Evolutionary conservation across 2,888 invertebrate species (phyloP).

Genomic region (Drosophila fulvimacula): DNA sequence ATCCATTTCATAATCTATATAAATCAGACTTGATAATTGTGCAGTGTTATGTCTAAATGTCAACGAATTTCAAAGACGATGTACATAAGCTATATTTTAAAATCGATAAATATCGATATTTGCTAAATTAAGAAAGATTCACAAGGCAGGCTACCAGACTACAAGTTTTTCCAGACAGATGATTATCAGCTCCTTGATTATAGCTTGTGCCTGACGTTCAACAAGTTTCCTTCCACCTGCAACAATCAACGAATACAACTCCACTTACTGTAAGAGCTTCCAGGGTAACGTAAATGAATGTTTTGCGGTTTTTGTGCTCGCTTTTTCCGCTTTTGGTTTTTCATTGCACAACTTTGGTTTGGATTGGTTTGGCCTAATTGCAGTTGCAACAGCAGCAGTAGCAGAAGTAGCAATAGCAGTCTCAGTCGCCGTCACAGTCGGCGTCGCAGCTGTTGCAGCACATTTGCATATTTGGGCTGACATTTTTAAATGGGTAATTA

Average conservation of each 20-base stretch:
- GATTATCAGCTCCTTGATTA: no score
- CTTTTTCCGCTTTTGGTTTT: constrained; percentile 37
- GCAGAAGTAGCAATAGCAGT: constrained; percentile 6
- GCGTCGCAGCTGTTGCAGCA: constrained; percentile 6
- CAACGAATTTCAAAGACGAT: no score
- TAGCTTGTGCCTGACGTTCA: neutral
- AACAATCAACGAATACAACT: neutral
- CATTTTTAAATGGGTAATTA: constrained; percentile 37
- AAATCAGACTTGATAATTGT: no score
- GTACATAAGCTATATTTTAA: no score
- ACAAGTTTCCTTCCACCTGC: neutral
- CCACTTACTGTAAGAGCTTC: neutral
- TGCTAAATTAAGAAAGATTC: no score
- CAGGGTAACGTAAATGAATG: constrained; percentile 37
- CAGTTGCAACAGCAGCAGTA: constrained; percentile 25
- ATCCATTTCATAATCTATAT: no score
- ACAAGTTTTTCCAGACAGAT: no score
- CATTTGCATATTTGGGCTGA: constrained; percentile 33
- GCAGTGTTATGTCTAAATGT: no score
- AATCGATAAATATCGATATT: no score
- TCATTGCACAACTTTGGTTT: constrained; percentile 39
- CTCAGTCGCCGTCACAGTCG: neutral
- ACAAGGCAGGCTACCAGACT: no score
- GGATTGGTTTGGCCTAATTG: constrained; percentile 56
- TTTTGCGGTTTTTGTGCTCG: constrained; percentile 42